Conservation (phyloP, 1,140 invertebrate genomes). For the Drosophila elegans region DNA sequence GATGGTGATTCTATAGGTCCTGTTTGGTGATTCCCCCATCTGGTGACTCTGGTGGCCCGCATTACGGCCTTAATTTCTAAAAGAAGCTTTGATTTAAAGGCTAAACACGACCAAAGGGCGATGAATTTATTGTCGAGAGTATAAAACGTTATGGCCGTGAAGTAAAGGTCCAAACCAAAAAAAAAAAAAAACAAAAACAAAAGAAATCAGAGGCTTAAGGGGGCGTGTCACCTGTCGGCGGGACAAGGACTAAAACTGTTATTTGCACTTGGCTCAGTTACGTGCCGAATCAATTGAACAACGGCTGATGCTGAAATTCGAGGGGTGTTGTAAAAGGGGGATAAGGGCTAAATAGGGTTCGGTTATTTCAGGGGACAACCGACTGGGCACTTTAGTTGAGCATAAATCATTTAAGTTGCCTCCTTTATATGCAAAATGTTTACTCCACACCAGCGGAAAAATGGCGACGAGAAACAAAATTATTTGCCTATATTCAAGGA, state of each 20-base stretch:
- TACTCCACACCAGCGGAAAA: neutral
- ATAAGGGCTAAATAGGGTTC: neutral
- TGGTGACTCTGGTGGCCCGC: slow-evolving; percentile 37
- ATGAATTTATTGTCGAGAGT: slow-evolving; percentile 72
- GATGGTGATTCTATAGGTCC: neutral
- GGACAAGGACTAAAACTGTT: slow-evolving; percentile 69
- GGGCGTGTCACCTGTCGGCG: slow-evolving; percentile 30
- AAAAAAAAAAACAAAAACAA: too few relatives aligned
- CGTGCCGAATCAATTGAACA: slow-evolving; percentile 78
- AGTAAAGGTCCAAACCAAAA: neutral
- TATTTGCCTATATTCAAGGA: neutral
- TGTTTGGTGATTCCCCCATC: neutral
- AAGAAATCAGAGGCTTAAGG: neutral
- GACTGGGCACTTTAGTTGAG: slow-evolving; percentile 26
- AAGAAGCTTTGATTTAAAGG: slow-evolving; percentile 72
- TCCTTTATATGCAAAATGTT: slow-evolving; percentile 51
- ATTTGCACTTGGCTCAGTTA: slow-evolving; percentile 78
- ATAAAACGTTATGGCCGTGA: slow-evolving; percentile 75
- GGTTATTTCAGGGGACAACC: slow-evolving; percentile 1
- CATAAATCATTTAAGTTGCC: slow-evolving; percentile 74
- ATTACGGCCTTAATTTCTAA: slow-evolving; percentile 68
- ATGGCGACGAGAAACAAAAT: neutral
- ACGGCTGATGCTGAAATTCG: slow-evolving; percentile 19
- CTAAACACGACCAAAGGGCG: slow-evolving; percentile 30
- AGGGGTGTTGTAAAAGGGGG: neutral